Percentiles rank a stretch among this genome's conserved stretches.
These are phyloP conservation scores for Regulus satrapa DNA, from an alignment of 2,113 vertebrate genomes.

Conservation along the genomic window DNA sequence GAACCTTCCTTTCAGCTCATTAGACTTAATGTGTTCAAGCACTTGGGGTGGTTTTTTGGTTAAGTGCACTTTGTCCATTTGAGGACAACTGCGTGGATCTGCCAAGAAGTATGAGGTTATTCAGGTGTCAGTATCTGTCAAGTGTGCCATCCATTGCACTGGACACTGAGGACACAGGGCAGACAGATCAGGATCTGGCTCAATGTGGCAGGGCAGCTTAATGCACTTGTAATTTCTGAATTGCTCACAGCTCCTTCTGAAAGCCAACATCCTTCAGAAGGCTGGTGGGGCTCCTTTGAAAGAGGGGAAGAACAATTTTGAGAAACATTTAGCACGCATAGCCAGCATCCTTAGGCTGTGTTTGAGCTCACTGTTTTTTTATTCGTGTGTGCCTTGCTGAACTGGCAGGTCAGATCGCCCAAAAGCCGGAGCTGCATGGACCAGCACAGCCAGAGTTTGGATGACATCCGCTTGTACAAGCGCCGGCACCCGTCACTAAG, in stretches of 20 bases:
- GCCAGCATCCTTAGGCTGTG: neutral
- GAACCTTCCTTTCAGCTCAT: neutral
- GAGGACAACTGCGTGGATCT: neutral
- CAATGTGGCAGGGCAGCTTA: neutral
- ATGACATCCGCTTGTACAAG: conserved; percentile 70
- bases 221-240: neutral
- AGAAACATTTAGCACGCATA: neutral
- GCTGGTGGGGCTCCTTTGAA: neutral
- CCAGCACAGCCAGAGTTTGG: conserved; percentile 78
- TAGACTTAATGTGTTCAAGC: neutral
- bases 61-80: neutral
- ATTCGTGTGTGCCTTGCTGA: neutral
- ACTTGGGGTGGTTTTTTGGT: neutral
- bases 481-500: conserved; percentile 48
- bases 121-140: neutral
- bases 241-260: neutral
- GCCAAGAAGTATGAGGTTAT: neutral
- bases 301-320: neutral
- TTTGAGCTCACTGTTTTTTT: neutral
- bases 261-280: neutral
- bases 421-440: conserved; percentile 48
- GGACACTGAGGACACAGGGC: neutral
- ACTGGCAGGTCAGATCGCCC: conserved; percentile 58
- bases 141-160: neutral
- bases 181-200: neutral